Evolutionary conservation across 2,797 vertebrate species (phyloP), one percentile per base, ranked within the genome.

Genomic region (Schizopygopsis malacanthus): DNA sequence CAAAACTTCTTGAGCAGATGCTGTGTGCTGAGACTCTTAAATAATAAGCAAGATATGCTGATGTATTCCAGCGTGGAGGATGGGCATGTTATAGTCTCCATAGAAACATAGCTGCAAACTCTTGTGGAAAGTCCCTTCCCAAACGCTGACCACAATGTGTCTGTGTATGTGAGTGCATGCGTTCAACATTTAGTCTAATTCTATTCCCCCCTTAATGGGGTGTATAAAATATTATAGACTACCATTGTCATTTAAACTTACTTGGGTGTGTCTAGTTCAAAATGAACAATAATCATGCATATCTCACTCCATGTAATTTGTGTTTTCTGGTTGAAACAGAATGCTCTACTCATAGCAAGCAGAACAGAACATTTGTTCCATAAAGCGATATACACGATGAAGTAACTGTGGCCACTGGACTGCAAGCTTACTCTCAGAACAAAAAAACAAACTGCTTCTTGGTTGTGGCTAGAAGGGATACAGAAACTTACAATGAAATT

Each of bases 51-150:
- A 71, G 41, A 83, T 82, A 82, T 71, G 76, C 75, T 86, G 54
- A 83, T 69, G 61, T 72, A 65, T 77, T 81, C 63, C 59, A 82
- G 79, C 76, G 79, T 83, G 80, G 75, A 83, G 43, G 28, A 37
- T 43, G 79, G 56, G 71, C 54, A 90, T 76, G 70, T 81, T 87
- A 69, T 76, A 54, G 71, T 87, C 63, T 82, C 88, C 86, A 87
- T 85, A 86, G 88, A 72, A 89, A 87, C 88, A 11, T 9, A 73
- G 65, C 18, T 25, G 39, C 73, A 89, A 87, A 86, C 86, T 86
- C 84, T 67, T 85, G 56, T 70, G 86, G 82, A 89, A 89, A 87
- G 81, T 87, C 88, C 88, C 88, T 73, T 83, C 59, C 63, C 25
- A 76, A 71, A 79, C 67, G 15, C 79, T 87, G 86, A 87, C 83